Percentiles rank a stretch among this genome's conserved stretches.
These are phyloP conservation scores for Andrena haemorrhoa DNA, from an alignment of 2,888 invertebrate species.

Conservation along the genomic window DNA sequence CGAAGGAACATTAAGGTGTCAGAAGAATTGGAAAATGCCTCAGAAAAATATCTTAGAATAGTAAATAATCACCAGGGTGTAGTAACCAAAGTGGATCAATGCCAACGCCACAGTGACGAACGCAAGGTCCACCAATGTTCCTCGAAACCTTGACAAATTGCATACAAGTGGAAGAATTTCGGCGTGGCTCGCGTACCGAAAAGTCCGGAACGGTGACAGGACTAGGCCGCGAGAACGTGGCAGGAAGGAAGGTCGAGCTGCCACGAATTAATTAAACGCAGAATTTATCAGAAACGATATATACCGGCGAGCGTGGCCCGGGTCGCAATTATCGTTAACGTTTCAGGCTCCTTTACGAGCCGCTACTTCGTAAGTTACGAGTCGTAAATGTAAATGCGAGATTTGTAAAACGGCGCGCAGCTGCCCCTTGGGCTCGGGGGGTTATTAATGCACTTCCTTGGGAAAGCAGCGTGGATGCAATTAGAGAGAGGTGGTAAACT, in stretches of 20 bases:
- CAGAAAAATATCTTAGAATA: not conserved
- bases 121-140: too few relatives aligned
- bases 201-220: not conserved
- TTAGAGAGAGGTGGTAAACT: constrained; percentile 67
- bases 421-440: constrained; percentile 48
- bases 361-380: constrained; percentile 67
- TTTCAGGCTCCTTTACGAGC: constrained; percentile 68
- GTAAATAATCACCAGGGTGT: too few relatives aligned
- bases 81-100: too few relatives aligned
- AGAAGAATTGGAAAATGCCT: not conserved
- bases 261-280: constrained; percentile 67
- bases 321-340: constrained; percentile 73
- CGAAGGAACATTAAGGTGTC: not conserved
- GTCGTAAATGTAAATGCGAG: constrained; percentile 74
- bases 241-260: constrained; percentile 37
- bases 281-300: constrained; percentile 70
- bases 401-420: constrained; percentile 70
- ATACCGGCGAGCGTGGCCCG: constrained; percentile 46
- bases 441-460: constrained; percentile 65
- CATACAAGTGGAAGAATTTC: too few relatives aligned
- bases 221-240: constrained; percentile 31
- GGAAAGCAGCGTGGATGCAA: constrained; percentile 60
- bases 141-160: too few relatives aligned
- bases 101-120: too few relatives aligned
- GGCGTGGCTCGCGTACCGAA: not conserved